A percentile compares a stretch with the other conserved stretches of the same genome.
These are phyloP conservation scores for Calonectris borealis DNA, from an alignment of 2,113 vertebrate species.

Conservation along the genomic window DNA sequence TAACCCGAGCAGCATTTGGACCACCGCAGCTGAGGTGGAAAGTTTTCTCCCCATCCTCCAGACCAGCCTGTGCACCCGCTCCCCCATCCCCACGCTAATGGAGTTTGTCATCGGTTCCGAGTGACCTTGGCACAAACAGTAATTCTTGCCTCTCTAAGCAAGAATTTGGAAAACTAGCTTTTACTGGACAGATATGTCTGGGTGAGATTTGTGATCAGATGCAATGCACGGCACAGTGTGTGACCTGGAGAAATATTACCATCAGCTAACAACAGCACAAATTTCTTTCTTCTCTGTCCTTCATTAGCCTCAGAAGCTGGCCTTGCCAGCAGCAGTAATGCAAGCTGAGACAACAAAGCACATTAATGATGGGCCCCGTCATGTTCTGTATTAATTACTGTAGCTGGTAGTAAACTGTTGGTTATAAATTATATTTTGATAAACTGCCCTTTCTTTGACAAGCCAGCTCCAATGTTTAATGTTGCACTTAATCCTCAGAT, in stretches of 20 bases:
- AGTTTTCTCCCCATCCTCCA: background rate
- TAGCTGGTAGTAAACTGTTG: slow-evolving; percentile 42
- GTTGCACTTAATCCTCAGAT: slow-evolving; percentile 55
- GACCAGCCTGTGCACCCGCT: background rate
- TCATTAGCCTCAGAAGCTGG: slow-evolving; percentile 52
- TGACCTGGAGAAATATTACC: slow-evolving; percentile 41
- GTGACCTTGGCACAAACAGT: background rate
- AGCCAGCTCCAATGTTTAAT: slow-evolving; percentile 36
- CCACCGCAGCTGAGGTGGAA: background rate
- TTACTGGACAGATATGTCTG: background rate
- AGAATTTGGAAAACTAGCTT: slow-evolving; percentile 18
- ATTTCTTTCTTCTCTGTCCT: slow-evolving; percentile 49
- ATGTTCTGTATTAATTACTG: slow-evolving; percentile 54
- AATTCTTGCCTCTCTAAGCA: slow-evolving; percentile 25
- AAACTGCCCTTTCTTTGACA: slow-evolving; percentile 57
- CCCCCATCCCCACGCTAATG: background rate
- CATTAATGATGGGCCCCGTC: slow-evolving; percentile 46
- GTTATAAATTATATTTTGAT: slow-evolving; percentile 61
- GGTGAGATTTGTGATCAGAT: slow-evolving; percentile 46
- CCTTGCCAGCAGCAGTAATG: slow-evolving; percentile 53
- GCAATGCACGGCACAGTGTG: background rate
- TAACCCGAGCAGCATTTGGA: background rate
- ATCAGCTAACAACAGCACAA: slow-evolving; percentile 16
- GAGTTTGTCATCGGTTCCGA: background rate
- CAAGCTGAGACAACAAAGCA: slow-evolving; percentile 49